Percentiles rank a stretch among this genome's conserved stretches.
These are phyloP conservation scores for Trochalopteron elliotii DNA, from an alignment of 2,113 vertebrate species.

Conservation along the genomic window DNA sequence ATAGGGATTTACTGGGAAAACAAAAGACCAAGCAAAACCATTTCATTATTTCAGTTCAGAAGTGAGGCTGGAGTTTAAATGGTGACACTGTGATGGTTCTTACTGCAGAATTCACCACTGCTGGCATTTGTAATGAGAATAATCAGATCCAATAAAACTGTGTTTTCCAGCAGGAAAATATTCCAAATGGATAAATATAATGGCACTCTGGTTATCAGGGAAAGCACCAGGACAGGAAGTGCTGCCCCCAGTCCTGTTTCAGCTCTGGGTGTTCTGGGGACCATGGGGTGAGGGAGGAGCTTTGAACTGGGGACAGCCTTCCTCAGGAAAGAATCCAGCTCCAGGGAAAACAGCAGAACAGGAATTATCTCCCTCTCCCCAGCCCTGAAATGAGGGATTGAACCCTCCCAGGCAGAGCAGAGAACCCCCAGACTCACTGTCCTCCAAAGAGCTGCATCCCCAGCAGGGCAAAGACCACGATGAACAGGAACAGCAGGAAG, in stretches of 20 bases:
- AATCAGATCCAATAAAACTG: neutral
- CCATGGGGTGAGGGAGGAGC: neutral
- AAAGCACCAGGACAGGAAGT: fast-evolving
- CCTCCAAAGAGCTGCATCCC: conserved; percentile 98
- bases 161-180: neutral
- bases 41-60: neutral
- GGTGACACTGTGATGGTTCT: neutral
- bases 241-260: neutral
- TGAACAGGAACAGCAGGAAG: conserved; percentile 97
- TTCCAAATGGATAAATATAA: neutral
- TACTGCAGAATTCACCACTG: neutral
- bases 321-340: neutral
- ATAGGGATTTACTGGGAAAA: neutral
- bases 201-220: neutral
- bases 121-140: neutral
- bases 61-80: neutral
- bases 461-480: conserved; percentile 94
- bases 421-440: conserved; percentile 78
- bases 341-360: neutral
- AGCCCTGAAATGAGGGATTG: neutral
- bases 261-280: neutral
- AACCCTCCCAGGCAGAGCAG: neutral
- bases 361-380: neutral
- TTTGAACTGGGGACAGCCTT: neutral
- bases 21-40: neutral